Base-by-base conservation (phyloP, 2,888 invertebrate species). In the Thumatha senex region DNA sequence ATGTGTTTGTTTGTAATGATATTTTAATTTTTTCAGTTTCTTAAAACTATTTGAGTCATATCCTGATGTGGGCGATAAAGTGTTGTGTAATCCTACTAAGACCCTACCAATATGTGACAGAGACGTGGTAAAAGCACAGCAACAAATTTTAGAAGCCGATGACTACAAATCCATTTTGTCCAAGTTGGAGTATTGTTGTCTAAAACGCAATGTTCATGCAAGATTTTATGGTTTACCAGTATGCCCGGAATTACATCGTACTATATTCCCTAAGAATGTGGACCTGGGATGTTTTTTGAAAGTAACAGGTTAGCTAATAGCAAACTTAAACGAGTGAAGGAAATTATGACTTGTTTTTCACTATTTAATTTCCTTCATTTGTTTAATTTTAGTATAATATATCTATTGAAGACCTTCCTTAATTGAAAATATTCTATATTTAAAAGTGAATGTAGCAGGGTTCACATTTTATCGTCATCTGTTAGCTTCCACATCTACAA, bases 231-330 rank as follows among this genome's bases (percentile, higher is more conserved):
- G 93, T 18, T 82, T 96, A 53, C 96, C 96, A 0, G 92, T 93
- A 0, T 94, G 94, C 74, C 94, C 95, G 13, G 95, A 95, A 73
- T 79, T 95, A 14, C 93, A 94, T 70, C 86, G 95, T 54, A 93
- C 92, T 12, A 83, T 92, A 38, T 94, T 96, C 69, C 96, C 96
- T 0, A 93, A 93, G 62, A 94, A 94, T 80, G 92, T 93, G 51
- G 96, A 96, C 84, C 84, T 95, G 65, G 95, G 94, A 61, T 93
- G 92, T 67, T 96, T 96, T 85, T 80, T 96, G 49, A 95, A 95
- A 81, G 90, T 97, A 29, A 94, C 95, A 74, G 96, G 96, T 88
- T 89, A 64, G 66, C 18, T 24, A 24, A 24, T 24, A 4, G 3
- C 5, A 24, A 5, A 24, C n/a, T n/a, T n/a, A n/a, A n/a, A n/a